phyloP scores from a whole-genome alignment of 2,888 invertebrate genomes.

The Sialis fuliginosa region DNA sequence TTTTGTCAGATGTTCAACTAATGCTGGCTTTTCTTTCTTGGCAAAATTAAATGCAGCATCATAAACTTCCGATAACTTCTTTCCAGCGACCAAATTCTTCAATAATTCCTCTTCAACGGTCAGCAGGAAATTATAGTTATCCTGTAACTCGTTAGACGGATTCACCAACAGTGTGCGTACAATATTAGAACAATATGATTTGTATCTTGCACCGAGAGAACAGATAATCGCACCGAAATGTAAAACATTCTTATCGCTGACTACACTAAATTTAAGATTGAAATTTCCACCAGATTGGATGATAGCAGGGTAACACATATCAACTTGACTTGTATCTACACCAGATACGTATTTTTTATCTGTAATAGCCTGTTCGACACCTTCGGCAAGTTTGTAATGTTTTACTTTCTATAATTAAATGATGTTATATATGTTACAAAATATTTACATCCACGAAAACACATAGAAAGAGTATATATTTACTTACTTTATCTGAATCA shows the following conservation, averaged over 20 bases:
- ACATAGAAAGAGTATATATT: neutral
- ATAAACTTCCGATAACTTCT: conserved; percentile 73
- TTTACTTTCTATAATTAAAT: conserved; percentile 62
- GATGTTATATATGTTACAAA: neutral
- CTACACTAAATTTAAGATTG: conserved; percentile 89
- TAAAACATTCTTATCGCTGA: conserved; percentile 81
- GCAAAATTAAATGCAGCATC: conserved; percentile 64
- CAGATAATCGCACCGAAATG: conserved; percentile 96
- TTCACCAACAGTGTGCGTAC: conserved; percentile 92
- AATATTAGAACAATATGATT: conserved; percentile 96
- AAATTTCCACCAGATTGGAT: conserved; percentile 98
- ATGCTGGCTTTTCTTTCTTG: conserved; percentile 68
- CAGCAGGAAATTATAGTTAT: conserved; percentile 82
- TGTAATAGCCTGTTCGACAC: conserved; percentile 81
- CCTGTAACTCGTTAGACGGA: conserved; percentile 61
- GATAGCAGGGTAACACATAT: conserved; percentile 97
- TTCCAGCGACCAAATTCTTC: conserved; percentile 64
- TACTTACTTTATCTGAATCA: conserved; percentile 76
- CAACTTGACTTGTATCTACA: conserved; percentile 75
- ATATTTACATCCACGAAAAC: neutral
- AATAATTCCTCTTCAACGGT: conserved; percentile 81
- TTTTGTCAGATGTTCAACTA: conserved; percentile 83
- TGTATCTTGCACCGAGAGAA: conserved; percentile 86
- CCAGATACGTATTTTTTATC: conserved; percentile 91
- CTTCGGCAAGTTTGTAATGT: conserved; percentile 87